Evolutionary conservation across 1,140 invertebrate genomes (phyloP).

Genomic region (Linepithema humile): DNA sequence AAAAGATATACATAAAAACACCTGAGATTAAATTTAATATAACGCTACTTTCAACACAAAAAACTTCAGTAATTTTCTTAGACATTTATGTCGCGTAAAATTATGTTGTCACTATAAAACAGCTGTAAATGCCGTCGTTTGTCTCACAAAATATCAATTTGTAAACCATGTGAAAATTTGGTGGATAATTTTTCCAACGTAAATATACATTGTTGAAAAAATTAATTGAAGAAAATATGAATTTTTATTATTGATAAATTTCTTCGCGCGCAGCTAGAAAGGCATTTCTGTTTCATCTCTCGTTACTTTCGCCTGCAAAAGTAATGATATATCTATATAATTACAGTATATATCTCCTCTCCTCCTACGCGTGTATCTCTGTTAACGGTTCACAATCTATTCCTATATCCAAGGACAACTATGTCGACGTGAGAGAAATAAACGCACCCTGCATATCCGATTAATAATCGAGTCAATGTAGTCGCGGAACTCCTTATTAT

Average conservation of each 20-base stretch:
- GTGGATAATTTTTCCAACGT: background rate
- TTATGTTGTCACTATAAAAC: too few species aligned
- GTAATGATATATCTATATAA: constrained; percentile 54
- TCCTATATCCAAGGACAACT: background rate
- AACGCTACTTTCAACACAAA: background rate
- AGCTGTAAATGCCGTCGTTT: too few species aligned
- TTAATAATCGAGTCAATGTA: constrained; percentile 29
- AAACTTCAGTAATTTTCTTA: background rate
- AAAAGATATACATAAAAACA: background rate
- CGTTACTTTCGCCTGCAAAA: constrained; percentile 68
- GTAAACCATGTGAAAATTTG: too few species aligned
- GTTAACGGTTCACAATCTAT: constrained; percentile 2
- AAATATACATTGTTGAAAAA: background rate
- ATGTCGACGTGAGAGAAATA: constrained; percentile 47
- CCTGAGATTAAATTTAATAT: background rate
- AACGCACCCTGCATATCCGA: constrained; percentile 48
- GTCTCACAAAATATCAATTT: too few species aligned
- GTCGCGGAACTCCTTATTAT: background rate
- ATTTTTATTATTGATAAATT: too few species aligned
- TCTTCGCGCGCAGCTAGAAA: constrained; percentile 9
- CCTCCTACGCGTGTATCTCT: constrained; percentile 1
- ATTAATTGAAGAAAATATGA: too few species aligned
- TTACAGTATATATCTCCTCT: background rate
- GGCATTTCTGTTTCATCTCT: constrained; percentile 28
- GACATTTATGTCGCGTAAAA: background rate